These are phyloP conservation scores for Gallinago jamesoni DNA, from an alignment of 2,113 vertebrate species.

Conservation along the genomic window DNA sequence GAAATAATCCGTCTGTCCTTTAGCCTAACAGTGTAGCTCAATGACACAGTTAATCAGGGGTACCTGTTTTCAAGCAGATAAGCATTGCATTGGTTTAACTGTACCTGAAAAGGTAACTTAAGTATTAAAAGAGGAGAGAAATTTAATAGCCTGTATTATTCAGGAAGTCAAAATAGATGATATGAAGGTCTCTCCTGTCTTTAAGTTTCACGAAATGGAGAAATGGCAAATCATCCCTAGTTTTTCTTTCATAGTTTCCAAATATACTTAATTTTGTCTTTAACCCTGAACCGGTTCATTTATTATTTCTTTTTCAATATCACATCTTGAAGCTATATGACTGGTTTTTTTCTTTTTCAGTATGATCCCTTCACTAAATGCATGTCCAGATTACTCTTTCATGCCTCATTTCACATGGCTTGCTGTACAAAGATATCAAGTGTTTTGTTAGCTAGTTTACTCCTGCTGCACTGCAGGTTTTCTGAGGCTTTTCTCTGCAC, in stretches of 20 bases:
- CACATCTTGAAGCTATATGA: slow-evolving; percentile 16
- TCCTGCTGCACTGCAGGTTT: slow-evolving; percentile 67
- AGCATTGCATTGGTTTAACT: not conserved
- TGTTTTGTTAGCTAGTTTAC: slow-evolving; percentile 48
- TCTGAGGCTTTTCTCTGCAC: slow-evolving; percentile 38
- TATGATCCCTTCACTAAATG: slow-evolving; percentile 18
- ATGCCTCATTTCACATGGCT: slow-evolving; percentile 57
- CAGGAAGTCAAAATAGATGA: not conserved
- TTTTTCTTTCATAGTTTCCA: not conserved
- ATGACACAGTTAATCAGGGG: not conserved
- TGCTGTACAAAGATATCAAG: slow-evolving; percentile 51
- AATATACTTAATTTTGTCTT: not conserved
- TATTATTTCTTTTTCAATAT: slow-evolving; percentile 20
- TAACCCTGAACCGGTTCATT: not conserved
- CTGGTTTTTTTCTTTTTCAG: slow-evolving; percentile 17
- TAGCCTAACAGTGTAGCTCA: not conserved
- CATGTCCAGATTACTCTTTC: slow-evolving; percentile 58
- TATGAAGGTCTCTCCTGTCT: not conserved
- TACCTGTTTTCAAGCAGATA: not conserved
- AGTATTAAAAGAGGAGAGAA: slow-evolving; percentile 6
- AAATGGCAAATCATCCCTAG: not conserved
- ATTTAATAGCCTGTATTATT: slow-evolving; percentile 4
- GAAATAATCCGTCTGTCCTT: slow-evolving; percentile 45
- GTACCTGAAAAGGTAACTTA: slow-evolving; percentile 10
- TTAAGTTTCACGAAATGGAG: not conserved